These are phyloP conservation scores for Cyphomyrus discorhynchus DNA, from an alignment of 2,113 vertebrate species.

Conservation along the genomic window DNA sequence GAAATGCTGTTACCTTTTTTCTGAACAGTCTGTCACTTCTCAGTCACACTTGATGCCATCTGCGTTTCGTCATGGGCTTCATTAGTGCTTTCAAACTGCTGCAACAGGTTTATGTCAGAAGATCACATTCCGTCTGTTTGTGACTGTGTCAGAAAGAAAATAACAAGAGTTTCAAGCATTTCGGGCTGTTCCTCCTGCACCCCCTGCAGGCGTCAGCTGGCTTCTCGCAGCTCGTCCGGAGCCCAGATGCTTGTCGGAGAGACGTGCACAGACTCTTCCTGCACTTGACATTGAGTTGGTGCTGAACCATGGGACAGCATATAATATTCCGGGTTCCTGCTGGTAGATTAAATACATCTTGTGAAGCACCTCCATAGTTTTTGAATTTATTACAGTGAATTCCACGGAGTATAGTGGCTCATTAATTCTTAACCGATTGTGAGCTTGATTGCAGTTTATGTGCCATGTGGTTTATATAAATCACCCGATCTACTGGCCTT, in stretches of 20 bases:
- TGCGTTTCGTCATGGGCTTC: background rate
- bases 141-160: background rate
- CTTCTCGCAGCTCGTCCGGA: too few relatives aligned
- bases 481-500: background rate
- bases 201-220: background rate
- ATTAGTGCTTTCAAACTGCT: background rate
- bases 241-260: background rate
- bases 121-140: background rate
- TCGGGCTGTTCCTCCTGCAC: background rate
- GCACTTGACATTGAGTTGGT: background rate
- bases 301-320: background rate
- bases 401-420: background rate
- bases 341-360: background rate
- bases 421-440: background rate
- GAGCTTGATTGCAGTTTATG: background rate
- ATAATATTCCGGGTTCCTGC: background rate
- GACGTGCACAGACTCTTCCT: background rate
- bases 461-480: background rate
- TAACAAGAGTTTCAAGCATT: background rate
- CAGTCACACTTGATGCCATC: background rate
- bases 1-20: background rate
- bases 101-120: background rate
- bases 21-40: background rate
- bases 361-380: background rate
- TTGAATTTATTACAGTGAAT: background rate